Base-by-base conservation (phyloP, 1,140 invertebrate species). In the Apis laboriosa region DNA sequence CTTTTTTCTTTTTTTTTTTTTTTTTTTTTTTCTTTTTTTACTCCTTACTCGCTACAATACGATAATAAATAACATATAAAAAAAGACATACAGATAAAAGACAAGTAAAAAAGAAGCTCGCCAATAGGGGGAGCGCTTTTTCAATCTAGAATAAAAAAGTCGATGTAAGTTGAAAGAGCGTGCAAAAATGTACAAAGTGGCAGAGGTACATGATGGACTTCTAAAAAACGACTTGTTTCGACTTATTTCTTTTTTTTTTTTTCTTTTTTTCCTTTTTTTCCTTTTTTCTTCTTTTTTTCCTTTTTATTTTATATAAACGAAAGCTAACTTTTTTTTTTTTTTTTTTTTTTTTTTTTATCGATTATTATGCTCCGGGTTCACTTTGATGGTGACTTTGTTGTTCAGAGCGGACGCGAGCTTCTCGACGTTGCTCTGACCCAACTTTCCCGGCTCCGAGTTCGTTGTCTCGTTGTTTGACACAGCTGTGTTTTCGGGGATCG, bases 351-450 rank as follows among this genome's bases (percentile, higher is more conserved):
- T 68, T 43, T 71, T 78, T 93, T 93, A 94, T 93, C 93, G 92
- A 82, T 85, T 91, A 84, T 75, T 91, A 84, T 91, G 90, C 72
- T 94, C 93, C 24, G 93, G 92, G 80, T 91, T 94, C 66, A 94
- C 91, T 87, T 90, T 93, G 70, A 94, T 94, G 81, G 93, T 94
- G 61, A 94, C 92, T 88, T 93, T 94, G 82, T 94, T 94, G 78
- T 85, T 90, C 67, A 94, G 77, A 76, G 85, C 90, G 28, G 91
- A 90, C 28, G 93, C 90, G 60, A 94, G 80, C 79, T 93, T 94
- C 53, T 94, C 94, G 12, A 94, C 85, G 77, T 90, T 93, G 53
- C 86, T 90, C 24, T 92, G 92, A 1, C 79, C 21, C 58, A 86
- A 66, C 60, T 90, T 87, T 12, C 84, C 85, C 3, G 86, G 85